These are phyloP conservation scores for Mnemiopsis leidyi DNA, from an alignment of 37 sponge, comb jelly and placozoan genomes.

Conservation along the genomic window DNA sequence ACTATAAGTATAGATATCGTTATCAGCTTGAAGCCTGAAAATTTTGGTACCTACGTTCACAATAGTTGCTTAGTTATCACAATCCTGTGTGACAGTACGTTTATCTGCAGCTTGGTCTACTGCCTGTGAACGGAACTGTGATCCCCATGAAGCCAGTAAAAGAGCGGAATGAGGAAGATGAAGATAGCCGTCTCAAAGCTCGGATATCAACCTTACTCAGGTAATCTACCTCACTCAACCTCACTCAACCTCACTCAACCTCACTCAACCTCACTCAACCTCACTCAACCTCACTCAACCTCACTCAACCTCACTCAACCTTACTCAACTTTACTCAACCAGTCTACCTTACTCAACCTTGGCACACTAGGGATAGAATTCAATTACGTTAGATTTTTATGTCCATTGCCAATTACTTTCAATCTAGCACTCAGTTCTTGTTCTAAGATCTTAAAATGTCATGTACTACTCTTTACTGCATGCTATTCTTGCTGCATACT, in stretches of 20 bases:
- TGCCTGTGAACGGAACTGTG: neutral
- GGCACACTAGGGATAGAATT: neutral
- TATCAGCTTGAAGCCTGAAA: no score
- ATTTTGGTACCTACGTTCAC: no score
- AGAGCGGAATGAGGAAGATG: neutral
- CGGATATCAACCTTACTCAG: neutral
- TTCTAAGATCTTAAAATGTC: no score
- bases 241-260: neutral
- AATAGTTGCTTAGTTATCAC: no score
- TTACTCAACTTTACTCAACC: neutral
- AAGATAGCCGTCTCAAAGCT: neutral
- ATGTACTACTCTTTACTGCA: no score
- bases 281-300: neutral
- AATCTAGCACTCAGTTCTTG: neutral
- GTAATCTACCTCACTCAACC: neutral
- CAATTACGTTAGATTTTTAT: neutral
- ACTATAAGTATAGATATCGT: no score
- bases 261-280: neutral
- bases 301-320: neutral
- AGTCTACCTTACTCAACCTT: neutral
- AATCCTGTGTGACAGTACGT: no score
- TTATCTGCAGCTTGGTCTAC: neutral
- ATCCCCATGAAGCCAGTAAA: neutral
- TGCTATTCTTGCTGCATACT: no score
- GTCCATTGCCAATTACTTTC: neutral